These are phyloP conservation scores for Andricus grossulariae DNA, from an alignment of 1,140 invertebrate genomes.

Conservation along the genomic window DNA sequence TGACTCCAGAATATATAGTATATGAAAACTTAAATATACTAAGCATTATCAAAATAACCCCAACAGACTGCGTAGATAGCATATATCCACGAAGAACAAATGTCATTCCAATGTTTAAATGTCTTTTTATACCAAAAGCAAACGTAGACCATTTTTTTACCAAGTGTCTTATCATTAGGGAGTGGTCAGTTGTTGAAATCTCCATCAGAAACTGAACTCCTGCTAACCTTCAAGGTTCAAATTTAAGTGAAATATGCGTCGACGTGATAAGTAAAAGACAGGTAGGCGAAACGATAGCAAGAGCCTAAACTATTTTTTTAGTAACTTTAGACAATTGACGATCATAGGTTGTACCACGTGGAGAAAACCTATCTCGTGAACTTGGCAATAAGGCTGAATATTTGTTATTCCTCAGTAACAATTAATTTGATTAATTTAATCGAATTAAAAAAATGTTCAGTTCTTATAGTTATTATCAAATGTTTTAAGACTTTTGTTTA, in stretches of 20 bases:
- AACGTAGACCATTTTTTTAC: slow-evolving; percentile 66
- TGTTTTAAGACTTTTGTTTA: no score
- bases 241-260: slow-evolving; percentile 14
- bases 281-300: slow-evolving; percentile 41
- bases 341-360: slow-evolving; percentile 45
- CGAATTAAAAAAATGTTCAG: not conserved
- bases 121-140: slow-evolving; percentile 69
- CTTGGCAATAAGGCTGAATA: not conserved
- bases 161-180: slow-evolving; percentile 66
- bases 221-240: slow-evolving; percentile 12
- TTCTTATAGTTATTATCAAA: not conserved
- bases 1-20: slow-evolving; percentile 30
- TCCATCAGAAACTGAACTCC: slow-evolving; percentile 8
- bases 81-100: slow-evolving; percentile 54
- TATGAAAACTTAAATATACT: slow-evolving; percentile 28
- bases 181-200: slow-evolving; percentile 34
- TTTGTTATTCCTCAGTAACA: not conserved
- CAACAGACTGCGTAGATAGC: slow-evolving; percentile 56
- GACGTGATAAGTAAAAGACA: slow-evolving; percentile 40
- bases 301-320: slow-evolving; percentile 57
- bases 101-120: slow-evolving; percentile 70
- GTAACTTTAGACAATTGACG: slow-evolving; percentile 51
- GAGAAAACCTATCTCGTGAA: slow-evolving; percentile 19
- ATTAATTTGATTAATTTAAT: not conserved
- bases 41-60: slow-evolving; percentile 48